phyloP scores from a whole-genome alignment of 2,797 vertebrate species.

The Sebastes trivittatus region DNA sequence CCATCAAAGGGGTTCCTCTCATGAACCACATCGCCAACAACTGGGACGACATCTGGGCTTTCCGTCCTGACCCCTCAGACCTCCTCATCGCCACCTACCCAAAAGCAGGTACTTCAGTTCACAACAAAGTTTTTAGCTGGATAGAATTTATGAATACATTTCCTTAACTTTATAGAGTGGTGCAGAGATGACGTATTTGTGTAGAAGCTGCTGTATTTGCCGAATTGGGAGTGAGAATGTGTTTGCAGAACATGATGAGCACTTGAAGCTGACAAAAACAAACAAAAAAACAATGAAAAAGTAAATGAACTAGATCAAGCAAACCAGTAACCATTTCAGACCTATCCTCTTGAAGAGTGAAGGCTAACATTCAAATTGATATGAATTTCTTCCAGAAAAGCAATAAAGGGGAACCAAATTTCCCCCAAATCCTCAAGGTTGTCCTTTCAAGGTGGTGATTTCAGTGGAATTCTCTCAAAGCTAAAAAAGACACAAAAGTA shows the following conservation, averaged over 20 bases:
- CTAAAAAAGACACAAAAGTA: not conserved
- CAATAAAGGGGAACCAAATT: not conserved
- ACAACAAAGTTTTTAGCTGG: too few relatives aligned
- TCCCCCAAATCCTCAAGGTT: not conserved
- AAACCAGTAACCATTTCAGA: not conserved
- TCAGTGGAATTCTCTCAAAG: not conserved
- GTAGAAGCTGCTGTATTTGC: too few relatives aligned
- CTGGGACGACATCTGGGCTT: too few relatives aligned
- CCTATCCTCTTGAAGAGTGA: not conserved
- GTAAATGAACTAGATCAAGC: not conserved
- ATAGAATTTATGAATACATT: too few relatives aligned
- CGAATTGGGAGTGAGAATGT: too few relatives aligned
- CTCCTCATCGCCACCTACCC: too few relatives aligned
- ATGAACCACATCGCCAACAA: too few relatives aligned
- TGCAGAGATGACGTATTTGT: not conserved
- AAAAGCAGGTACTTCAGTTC: too few relatives aligned
- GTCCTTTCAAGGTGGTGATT: not conserved
- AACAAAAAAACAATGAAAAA: not conserved
- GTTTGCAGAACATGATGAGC: not conserved
- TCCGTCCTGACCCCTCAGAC: too few relatives aligned
- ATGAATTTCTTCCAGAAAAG: not conserved
- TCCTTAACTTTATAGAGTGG: too few relatives aligned
- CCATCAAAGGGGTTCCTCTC: too few relatives aligned
- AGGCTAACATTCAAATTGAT: not conserved
- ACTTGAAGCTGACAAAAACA: not conserved